Base-by-base conservation (phyloP, 2,113 vertebrate species). In the Galeopterus variegatus region DNA sequence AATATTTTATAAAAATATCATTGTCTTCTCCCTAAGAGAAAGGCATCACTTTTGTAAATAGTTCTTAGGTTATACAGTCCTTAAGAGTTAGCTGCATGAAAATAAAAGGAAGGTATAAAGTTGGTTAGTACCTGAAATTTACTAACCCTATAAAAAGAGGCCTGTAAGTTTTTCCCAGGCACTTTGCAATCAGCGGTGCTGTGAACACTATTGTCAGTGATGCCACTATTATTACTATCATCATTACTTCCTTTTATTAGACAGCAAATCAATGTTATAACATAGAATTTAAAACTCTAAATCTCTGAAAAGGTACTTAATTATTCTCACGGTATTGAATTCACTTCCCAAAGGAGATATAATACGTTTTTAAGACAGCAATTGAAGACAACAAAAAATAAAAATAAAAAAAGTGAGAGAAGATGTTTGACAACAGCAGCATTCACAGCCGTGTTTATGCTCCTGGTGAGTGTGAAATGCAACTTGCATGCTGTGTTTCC, bases 221-320 rank as follows among this genome's bases (percentile, higher is more conserved):
- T 2, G 1, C 8, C 31, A 4, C 50, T n/a, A 17, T 54, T 62
- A 64, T 28, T 18, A 72, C 24, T 2, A 17, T 56, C 41, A 67
- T 26, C 94, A 81, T 92, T 50, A 26, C 14, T 93, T 70, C 48
- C 36, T 70, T 84, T 79, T 69, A 82, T 54, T 81, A 95, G 83
- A 84, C 19, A 90, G 65, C 24, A 67, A 96, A 67, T 85, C 90
- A 54, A 50, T 33, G 81, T 36, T 60, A 58, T 31, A 26, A 73
- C 67, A 95, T 4, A 52, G 83, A 95, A 88, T 65, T 90, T n/a
- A 77, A 75, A 79, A 64, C 69, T 58, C 56, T 28, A 31, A 91
- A 79, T 56, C 81, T 17, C 58, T 33, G 28, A 90, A 89, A 70
- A 81, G 31, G 33, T 82, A 45, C 76, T 90, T 94, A 76, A 67